Evolutionary conservation across 2,113 vertebrate species (phyloP), one percentile per base, ranked within the genome.

Genomic region (Gallinago jamesoni): DNA sequence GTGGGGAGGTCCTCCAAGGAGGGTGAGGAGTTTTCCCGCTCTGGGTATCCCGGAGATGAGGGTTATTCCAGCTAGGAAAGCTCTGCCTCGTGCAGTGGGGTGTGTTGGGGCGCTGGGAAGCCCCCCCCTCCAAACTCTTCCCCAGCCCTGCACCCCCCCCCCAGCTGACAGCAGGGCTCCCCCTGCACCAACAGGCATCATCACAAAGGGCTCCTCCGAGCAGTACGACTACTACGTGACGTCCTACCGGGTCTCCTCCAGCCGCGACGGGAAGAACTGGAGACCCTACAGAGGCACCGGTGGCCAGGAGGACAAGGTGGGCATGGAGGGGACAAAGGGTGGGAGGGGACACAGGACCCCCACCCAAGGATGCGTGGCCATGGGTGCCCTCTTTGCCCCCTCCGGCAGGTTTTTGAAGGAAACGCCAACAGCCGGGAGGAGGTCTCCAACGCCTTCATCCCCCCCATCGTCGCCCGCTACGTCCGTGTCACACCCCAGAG

Each of bases 201-300:
- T 98, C 90, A 99, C 98, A 5, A 98, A 91, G 35, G 98, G 98
- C 43, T 97, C 96, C 31, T 95, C 95, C 0, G 96, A 97, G n/a
- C 70, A 87, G 24, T 55, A 98, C 4, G 6, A 97, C 89, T 96
- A 91, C 97, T 98, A 98, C 7, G 96, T 98, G 35, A 96, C 90
- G 2, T 98, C 98, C 82, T 99, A 97, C 97, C 72, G 50, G 14
- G 69, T 99, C 50, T 95, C 93, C 90, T 98, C 94, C 95, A 99
- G 99, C 95, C 98, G 98, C 0, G 98, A 99, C 1, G 87, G 98
- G 84, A 98, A 95, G 95, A 98, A 96, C 47, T 99, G 99, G 99
- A 98, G 97, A 93, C 89, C 88, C 55, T 99, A 98, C 97, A 98
- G 98, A 95, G 97, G 93, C 19, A 91, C 87, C 17, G 15, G 91